Percentiles rank a stretch among this genome's conserved stretches.
These are phyloP conservation scores for Lepidochrysops patricia DNA, from an alignment of 2,888 invertebrate species.

Conservation along the genomic window DNA sequence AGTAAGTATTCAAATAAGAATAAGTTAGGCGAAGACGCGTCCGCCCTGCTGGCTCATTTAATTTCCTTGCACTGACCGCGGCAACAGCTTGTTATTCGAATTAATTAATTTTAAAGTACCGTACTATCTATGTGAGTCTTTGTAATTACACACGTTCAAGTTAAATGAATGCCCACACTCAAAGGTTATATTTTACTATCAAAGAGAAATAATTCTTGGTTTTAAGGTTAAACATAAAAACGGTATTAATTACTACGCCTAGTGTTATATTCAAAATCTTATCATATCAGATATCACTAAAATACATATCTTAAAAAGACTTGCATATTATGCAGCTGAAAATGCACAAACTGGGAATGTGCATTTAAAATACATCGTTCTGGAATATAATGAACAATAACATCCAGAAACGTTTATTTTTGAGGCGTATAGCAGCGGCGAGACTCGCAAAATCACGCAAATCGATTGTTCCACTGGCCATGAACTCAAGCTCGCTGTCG, in stretches of 20 bases:
- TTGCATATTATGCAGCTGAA: not conserved
- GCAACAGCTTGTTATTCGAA: constrained; percentile 48
- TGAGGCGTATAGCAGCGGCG: constrained; percentile 14
- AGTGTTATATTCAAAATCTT: too few species aligned
- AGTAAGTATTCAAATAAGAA: constrained; percentile 33
- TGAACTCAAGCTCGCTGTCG: constrained; percentile 49
- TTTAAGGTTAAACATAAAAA: not conserved
- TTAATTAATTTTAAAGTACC: constrained; percentile 12
- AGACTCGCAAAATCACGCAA: constrained; percentile 40
- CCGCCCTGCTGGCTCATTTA: constrained; percentile 46
- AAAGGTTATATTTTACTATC: not conserved
- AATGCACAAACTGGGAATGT: not conserved
- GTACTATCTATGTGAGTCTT: constrained; percentile 1
- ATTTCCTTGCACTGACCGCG: constrained; percentile 54
- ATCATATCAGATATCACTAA: too few species aligned
- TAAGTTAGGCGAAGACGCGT: constrained; percentile 33
- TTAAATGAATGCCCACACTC: not conserved
- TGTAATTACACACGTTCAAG: constrained; percentile 10
- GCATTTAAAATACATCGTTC: not conserved
- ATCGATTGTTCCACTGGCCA: constrained; percentile 63
- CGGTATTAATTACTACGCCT: not conserved
- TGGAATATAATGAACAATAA: constrained; percentile 7
- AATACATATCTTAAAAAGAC: too few species aligned
- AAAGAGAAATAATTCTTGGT: not conserved
- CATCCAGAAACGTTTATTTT: constrained; percentile 20